Conservation (phyloP, 2,888 invertebrate genomes). For the Seladonia tumulorum region DNA sequence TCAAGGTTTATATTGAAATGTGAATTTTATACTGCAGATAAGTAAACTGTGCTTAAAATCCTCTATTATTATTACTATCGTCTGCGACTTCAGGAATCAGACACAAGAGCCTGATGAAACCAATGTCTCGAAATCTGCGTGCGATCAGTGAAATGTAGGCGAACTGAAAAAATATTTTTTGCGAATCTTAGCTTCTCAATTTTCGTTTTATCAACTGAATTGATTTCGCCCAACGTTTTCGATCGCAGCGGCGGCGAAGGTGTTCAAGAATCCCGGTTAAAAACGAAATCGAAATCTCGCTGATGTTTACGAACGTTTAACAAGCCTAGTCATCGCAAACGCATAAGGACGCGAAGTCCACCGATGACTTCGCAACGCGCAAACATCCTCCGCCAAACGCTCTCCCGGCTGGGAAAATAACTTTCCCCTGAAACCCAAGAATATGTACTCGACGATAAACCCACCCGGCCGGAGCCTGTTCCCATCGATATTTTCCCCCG, state of each 20-base stretch:
- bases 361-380: not conserved
- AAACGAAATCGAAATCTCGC: not conserved
- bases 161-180: no score
- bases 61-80: no score
- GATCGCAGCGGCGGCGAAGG: not conserved
- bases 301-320: not conserved
- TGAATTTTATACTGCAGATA: no score
- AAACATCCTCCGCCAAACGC: not conserved
- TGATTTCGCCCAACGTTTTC: not conserved
- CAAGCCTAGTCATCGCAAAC: not conserved
- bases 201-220: not conserved
- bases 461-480: not conserved
- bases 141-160: no score
- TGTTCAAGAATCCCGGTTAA: not conserved
- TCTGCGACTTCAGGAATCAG: no score
- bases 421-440: not conserved
- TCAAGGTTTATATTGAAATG: no score
- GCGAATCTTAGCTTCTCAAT: no score
- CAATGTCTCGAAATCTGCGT: no score
- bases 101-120: no score
- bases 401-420: not conserved
- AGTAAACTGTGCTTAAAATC: no score
- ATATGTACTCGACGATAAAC: conserved; percentile 3
- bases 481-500: not conserved
- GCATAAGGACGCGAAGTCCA: not conserved